A percentile compares a stretch with the other conserved stretches of the same genome.
Evolutionary conservation across 1,140 invertebrate genomes (phyloP).

Genomic region (Drosophila equinoxialis): DNA sequence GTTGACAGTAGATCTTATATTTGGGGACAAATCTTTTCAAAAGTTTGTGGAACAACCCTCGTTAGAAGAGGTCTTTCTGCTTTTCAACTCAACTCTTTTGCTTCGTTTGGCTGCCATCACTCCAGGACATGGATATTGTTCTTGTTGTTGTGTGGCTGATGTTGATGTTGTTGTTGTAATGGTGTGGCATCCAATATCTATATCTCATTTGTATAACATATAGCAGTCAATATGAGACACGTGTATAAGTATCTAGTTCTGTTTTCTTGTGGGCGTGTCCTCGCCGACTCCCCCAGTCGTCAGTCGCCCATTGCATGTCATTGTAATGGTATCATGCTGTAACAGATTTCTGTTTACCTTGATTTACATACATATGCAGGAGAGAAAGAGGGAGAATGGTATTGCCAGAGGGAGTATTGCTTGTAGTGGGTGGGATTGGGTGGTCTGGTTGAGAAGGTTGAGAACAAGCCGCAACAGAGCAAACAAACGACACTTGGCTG

Average conservation of each 20-base stretch:
- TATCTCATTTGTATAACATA: constrained; percentile 80
- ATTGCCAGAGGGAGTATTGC: too few relatives aligned
- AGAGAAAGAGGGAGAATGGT: not conserved
- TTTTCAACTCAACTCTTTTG: not conserved
- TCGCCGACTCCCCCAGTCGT: not conserved
- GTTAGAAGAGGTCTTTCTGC: not conserved
- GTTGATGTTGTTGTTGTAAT: constrained; percentile 30
- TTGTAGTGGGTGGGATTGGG: too few relatives aligned
- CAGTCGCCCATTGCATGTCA: constrained; percentile 60
- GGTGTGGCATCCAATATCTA: constrained; percentile 61
- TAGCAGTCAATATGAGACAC: constrained; percentile 73
- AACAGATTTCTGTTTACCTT: constrained; percentile 80
- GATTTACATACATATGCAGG: constrained; percentile 68
- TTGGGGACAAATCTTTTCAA: not conserved
- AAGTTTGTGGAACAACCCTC: not conserved
- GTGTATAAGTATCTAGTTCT: constrained; percentile 74
- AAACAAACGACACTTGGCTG: constrained; percentile 56
- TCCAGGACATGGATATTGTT: constrained; percentile 11
- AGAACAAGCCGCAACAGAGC: constrained; percentile 54
- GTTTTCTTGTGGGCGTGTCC: constrained; percentile 6
- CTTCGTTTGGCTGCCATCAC: constrained; percentile 10
- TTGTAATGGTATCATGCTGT: constrained; percentile 76
- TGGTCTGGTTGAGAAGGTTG: not conserved
- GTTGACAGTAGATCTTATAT: too few relatives aligned
- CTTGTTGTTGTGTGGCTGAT: constrained; percentile 24